These are phyloP conservation scores for Muschampia plurimacula DNA, from an alignment of 2,888 invertebrate species.

Conservation along the genomic window DNA sequence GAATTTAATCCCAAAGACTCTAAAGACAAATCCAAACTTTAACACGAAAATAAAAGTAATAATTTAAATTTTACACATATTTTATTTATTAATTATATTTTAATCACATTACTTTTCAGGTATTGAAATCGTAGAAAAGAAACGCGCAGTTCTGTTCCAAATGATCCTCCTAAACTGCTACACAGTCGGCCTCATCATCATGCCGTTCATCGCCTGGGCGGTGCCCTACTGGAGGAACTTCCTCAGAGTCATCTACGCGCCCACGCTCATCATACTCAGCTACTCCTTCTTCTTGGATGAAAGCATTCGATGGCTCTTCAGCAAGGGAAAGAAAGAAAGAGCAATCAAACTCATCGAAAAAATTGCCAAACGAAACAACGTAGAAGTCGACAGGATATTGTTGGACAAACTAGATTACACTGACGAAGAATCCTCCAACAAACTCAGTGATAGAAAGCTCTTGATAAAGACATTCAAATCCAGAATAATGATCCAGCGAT, in stretches of 20 bases:
- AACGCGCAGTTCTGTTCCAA: constrained; percentile 70
- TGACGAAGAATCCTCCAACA: constrained; percentile 59
- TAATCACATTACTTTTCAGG: constrained; percentile 55
- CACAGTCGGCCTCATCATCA: constrained; percentile 71
- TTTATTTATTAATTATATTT: not conserved
- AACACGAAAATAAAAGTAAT: not conserved
- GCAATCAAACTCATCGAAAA: constrained; percentile 69
- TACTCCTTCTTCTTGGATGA: constrained; percentile 77
- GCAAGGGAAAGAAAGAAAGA: constrained; percentile 69
- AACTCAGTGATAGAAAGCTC: constrained; percentile 63
- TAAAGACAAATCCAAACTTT: too few species aligned
- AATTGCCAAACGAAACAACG: constrained; percentile 69
- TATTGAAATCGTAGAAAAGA: constrained; percentile 78
- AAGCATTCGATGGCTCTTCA: constrained; percentile 78
- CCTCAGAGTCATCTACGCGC: constrained; percentile 75
- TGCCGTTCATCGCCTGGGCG: constrained; percentile 76
- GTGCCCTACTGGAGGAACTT: constrained; percentile 78
- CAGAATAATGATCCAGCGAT: constrained; percentile 73
- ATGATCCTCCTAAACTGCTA: constrained; percentile 79
- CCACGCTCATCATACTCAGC: constrained; percentile 68
- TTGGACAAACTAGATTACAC: constrained; percentile 66
- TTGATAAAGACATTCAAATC: constrained; percentile 74
- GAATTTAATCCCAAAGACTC: too few species aligned
- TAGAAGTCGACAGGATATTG: constrained; percentile 59
- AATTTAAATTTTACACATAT: not conserved